Percentiles rank a stretch among this genome's conserved stretches.
These are phyloP conservation scores for Aspidiotus rigidus DNA, from an alignment of 2,888 invertebrate genomes.

Conservation along the genomic window DNA sequence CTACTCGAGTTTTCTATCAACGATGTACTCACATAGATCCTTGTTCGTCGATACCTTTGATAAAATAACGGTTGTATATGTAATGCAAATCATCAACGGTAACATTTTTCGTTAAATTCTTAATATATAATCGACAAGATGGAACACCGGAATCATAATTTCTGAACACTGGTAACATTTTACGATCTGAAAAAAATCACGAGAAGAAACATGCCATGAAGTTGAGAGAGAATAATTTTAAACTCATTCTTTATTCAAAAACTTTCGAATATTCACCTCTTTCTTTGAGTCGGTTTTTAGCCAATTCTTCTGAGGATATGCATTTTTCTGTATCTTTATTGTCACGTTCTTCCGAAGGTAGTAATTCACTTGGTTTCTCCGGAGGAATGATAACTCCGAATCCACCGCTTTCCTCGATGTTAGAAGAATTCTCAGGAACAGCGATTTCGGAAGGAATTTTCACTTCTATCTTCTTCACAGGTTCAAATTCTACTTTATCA, in stretches of 20 bases:
- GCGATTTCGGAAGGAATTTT: not conserved
- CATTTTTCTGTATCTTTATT: constrained; percentile 40
- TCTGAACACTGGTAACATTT: constrained; percentile 67
- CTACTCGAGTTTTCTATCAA: no score
- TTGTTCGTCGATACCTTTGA: constrained; percentile 45
- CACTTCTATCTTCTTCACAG: constrained; percentile 48
- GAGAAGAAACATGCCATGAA: constrained; percentile 16
- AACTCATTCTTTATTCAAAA: not conserved
- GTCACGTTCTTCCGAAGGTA: constrained; percentile 38
- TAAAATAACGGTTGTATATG: constrained; percentile 62
- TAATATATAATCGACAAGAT: constrained; percentile 78
- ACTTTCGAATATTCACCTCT: constrained; percentile 45
- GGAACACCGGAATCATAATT: constrained; percentile 75
- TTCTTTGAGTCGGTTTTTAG: constrained; percentile 57
- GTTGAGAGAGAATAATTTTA: not conserved
- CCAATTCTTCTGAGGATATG: constrained; percentile 57
- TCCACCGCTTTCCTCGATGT: constrained; percentile 36
- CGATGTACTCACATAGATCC: constrained; percentile 40
- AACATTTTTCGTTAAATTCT: constrained; percentile 76
- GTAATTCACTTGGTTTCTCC: constrained; percentile 39
- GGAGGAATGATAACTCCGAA: constrained; percentile 41
- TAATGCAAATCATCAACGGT: constrained; percentile 62
- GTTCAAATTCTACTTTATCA: constrained; percentile 46
- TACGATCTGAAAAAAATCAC: constrained; percentile 50
- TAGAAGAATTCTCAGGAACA: not conserved